These are phyloP conservation scores for Hemiprocne comata DNA, from an alignment of 2,113 vertebrate species.

Conservation along the genomic window DNA sequence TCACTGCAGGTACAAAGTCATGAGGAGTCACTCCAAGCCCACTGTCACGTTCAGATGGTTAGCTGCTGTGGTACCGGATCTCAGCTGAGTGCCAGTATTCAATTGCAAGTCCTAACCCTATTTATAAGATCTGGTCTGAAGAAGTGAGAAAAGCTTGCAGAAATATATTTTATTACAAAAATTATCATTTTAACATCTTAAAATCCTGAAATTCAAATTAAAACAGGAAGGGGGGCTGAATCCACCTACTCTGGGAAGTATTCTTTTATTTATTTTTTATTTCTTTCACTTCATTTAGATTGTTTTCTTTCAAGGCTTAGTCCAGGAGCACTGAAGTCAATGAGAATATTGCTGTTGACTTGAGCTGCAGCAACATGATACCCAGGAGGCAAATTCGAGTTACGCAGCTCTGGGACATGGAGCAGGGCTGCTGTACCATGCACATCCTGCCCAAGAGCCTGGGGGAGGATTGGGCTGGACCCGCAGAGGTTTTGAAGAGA, in stretches of 20 bases:
- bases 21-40: too few species aligned
- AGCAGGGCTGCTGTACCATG: not conserved
- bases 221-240: not conserved
- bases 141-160: too few species aligned
- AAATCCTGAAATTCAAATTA: not conserved
- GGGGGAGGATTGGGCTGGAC: not conserved
- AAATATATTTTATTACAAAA: too few species aligned
- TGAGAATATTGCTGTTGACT: not conserved
- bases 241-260: not conserved
- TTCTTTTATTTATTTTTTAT: not conserved
- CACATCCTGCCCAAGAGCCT: accelerated
- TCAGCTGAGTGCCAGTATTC: too few species aligned
- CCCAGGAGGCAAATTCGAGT: not conserved
- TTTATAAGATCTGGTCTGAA: too few species aligned
- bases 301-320: not conserved
- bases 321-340: not conserved
- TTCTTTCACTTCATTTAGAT: too few species aligned
- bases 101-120: too few species aligned
- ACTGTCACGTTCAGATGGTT: too few species aligned
- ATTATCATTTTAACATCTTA: not conserved
- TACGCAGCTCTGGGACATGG: not conserved
- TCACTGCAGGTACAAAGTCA: too few species aligned
- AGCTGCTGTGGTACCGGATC: too few species aligned
- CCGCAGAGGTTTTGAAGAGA: not conserved
- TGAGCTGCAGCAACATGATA: not conserved